Conservation (phyloP, 2,888 invertebrate species). For the Mayetiola destructor region DNA sequence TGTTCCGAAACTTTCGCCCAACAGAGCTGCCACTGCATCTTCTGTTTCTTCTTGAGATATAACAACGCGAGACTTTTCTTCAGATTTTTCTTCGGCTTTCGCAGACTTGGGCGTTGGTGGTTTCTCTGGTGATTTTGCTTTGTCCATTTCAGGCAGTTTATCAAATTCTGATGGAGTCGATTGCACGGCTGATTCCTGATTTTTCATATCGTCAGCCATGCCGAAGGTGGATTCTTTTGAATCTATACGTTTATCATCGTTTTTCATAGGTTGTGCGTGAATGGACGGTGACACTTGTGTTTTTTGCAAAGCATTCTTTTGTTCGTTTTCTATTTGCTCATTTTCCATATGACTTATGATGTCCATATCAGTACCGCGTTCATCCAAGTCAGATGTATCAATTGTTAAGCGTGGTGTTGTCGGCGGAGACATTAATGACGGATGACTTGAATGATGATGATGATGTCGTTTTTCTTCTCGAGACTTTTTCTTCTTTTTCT, state of each 20-base stretch:
- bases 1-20: constrained; percentile 73
- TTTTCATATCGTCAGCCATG: constrained; percentile 47
- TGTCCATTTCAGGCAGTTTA: constrained; percentile 19
- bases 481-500: constrained; percentile 71
- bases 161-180: constrained; percentile 52
- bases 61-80: constrained; percentile 65
- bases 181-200: constrained; percentile 67
- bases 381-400: constrained; percentile 29
- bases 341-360: constrained; percentile 41
- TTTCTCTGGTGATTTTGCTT: constrained; percentile 23
- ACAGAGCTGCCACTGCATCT: constrained; percentile 75
- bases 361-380: constrained; percentile 47
- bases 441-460: constrained; percentile 40
- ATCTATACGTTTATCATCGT: constrained; percentile 26
- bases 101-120: constrained; percentile 34
- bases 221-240: constrained; percentile 52
- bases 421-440: constrained; percentile 23
- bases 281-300: constrained; percentile 27
- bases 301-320: constrained; percentile 18
- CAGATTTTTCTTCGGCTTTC: constrained; percentile 41
- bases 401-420: constrained; percentile 22
- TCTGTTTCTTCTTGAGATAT: constrained; percentile 88
- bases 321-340: constrained; percentile 28
- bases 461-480: constrained; percentile 61
- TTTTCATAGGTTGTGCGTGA: constrained; percentile 28